A percentile compares a stretch with the other conserved stretches of the same genome.
Evolutionary conservation across 1,140 invertebrate genomes (phyloP).

Genomic region (Drosophila teissieri): DNA sequence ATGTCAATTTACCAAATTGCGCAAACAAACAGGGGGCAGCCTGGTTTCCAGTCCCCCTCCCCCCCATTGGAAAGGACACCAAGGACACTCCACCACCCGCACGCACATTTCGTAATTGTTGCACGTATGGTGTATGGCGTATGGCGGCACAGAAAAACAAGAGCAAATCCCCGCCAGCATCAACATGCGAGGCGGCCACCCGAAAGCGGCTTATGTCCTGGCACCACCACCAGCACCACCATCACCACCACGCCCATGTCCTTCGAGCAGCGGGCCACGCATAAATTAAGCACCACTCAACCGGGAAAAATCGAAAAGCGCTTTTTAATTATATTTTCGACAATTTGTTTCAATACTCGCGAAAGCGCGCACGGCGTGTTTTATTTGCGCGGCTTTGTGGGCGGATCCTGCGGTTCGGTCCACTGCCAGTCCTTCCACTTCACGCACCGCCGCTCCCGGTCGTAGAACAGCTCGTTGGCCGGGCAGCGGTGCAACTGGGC

Average conservation of each 20-base stretch:
- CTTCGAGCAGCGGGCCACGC: neutral
- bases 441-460: conserved; percentile 45
- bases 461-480: conserved; percentile 54
- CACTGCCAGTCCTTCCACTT: conserved; percentile 60
- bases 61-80: no score
- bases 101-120: conserved; percentile 53
- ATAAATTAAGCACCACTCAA: conserved; percentile 53
- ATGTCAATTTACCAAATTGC: conserved; percentile 58
- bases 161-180: conserved; percentile 47
- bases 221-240: neutral
- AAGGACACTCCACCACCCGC: neutral
- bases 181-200: conserved; percentile 7
- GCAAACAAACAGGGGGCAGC: conserved; percentile 46
- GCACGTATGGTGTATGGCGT: conserved; percentile 32
- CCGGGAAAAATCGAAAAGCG: conserved; percentile 40
- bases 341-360: conserved; percentile 57
- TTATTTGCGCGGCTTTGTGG: conserved; percentile 57
- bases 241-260: no score
- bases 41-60: no score
- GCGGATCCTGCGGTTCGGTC: conserved; percentile 60
- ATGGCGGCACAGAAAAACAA: conserved; percentile 11
- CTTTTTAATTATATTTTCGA: conserved; percentile 65
- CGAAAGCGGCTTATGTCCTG: conserved; percentile 54
- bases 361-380: conserved; percentile 5
- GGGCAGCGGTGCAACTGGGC: conserved; percentile 40